Base-by-base conservation (phyloP, 1,140 invertebrate species). In the Ptiloglossa arizonensis region DNA sequence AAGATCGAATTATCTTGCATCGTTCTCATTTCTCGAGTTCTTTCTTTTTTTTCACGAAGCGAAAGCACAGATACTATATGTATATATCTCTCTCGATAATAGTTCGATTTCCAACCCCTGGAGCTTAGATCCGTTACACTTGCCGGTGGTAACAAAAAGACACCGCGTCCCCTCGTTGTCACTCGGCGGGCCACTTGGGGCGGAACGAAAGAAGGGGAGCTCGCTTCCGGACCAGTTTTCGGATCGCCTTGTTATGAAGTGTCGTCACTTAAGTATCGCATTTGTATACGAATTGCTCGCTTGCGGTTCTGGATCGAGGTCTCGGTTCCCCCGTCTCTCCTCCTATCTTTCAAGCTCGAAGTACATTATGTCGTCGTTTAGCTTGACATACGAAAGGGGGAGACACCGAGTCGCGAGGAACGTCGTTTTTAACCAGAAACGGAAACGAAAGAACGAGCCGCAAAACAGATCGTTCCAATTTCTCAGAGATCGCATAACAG, bases 231-330 rank as follows among this genome's bases (percentile, higher is more conserved):
- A 90, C 90, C 83, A 89, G 89, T 91, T 92, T 86, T 66, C 63
- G 82, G 85, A 84, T 88, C 59, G 80, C 79, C 86, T 89, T 90
- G 89, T 91, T 86, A 89, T 87, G 57, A 87, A 89, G 86, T 90
- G 87, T 88, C 86, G 87, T 83, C 90, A 89, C 89, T 91, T 76
- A 81, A 87, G 87, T 89, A 89, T 87, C 83, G 35, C 87, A 88
- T 90, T 90, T 89, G 90, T 91, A 90, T 91, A 89, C 88, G 91
- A 91, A 91, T 91, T 88, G 86, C 87, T 86, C 78, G 81, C 84
- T 90, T 89, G 89, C 76, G 86, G 72, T 86, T 86, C 85, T 79
- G 64, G 74, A 86, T 81, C 79, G 71, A 54, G 70, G n/a, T 46
- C 41, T 29, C 32, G n/a, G n/a, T n/a, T 46, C 68, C 17, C 38